phyloP scores from a whole-genome alignment of 2,113 vertebrate genomes.

The Psammodynastes pulverulentus region DNA sequence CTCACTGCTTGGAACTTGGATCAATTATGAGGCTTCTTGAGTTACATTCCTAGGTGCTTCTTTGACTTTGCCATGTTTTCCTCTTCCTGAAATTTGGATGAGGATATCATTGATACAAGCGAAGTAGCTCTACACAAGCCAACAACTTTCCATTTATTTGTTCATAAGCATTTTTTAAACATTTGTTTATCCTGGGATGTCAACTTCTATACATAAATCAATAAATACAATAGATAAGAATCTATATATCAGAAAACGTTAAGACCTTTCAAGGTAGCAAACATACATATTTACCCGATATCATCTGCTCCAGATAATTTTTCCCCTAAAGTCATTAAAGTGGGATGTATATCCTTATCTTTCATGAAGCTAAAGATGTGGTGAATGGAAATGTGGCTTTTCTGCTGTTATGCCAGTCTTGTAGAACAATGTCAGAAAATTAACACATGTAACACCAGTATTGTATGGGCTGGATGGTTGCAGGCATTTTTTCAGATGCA shows the following conservation, averaged over 20 bases:
- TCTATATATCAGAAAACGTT: not conserved
- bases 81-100: not conserved
- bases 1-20: not conserved
- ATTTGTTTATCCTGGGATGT: not conserved
- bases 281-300: not conserved
- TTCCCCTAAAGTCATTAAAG: not conserved
- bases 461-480: not conserved
- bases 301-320: not conserved
- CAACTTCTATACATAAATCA: not conserved
- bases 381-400: not conserved
- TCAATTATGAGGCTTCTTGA: not conserved
- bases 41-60: not conserved
- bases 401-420: not conserved
- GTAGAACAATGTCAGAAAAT: not conserved
- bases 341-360: not conserved
- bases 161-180: not conserved
- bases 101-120: not conserved
- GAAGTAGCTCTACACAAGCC: not conserved
- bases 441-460: not conserved
- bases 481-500: not conserved
- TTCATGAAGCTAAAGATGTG: not conserved
- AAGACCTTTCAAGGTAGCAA: not conserved
- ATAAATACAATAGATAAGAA: not conserved
- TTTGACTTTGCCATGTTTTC: not conserved
- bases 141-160: not conserved